A percentile compares a stretch with the other conserved stretches of the same genome.
Conservation (phyloP, 2,113 vertebrate genomes). For the Sigmodon hispidus region DNA sequence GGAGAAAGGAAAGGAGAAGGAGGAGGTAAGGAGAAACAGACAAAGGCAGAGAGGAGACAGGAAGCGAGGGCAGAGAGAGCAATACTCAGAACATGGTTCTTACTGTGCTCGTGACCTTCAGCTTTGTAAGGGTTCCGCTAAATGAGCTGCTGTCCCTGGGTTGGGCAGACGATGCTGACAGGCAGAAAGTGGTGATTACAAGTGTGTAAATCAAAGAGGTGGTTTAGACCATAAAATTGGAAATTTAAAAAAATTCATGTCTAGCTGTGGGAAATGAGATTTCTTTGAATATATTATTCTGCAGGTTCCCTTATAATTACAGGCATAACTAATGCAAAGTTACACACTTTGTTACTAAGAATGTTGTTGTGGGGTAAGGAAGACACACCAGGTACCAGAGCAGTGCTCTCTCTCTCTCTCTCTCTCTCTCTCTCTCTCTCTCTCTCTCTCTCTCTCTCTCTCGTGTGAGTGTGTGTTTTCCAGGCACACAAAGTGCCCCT, state of each 20-base stretch:
- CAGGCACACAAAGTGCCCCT: rapidly evolving
- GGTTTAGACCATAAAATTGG: constrained; percentile 64
- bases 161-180: neutral
- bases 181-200: constrained; percentile 30
- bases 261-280: constrained; percentile 46
- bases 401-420: neutral
- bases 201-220: constrained; percentile 58
- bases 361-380: neutral
- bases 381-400: neutral
- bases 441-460: neutral
- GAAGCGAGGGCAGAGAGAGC: neutral
- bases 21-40: neutral
- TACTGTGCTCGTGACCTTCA: neutral
- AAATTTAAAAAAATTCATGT: constrained; percentile 48
- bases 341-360: constrained; percentile 51
- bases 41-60: neutral
- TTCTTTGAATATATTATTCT: constrained; percentile 59
- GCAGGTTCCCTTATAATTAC: constrained; percentile 68
- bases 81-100: neutral
- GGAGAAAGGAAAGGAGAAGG: neutral
- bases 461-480: no score
- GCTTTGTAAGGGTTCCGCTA: neutral
- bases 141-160: neutral
- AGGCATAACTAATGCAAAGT: constrained; percentile 69
- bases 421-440: neutral